Evolutionary conservation across 2,888 invertebrate genomes (phyloP), one percentile per base, ranked within the genome.

Genomic region (Pristionchus mayeri): DNA sequence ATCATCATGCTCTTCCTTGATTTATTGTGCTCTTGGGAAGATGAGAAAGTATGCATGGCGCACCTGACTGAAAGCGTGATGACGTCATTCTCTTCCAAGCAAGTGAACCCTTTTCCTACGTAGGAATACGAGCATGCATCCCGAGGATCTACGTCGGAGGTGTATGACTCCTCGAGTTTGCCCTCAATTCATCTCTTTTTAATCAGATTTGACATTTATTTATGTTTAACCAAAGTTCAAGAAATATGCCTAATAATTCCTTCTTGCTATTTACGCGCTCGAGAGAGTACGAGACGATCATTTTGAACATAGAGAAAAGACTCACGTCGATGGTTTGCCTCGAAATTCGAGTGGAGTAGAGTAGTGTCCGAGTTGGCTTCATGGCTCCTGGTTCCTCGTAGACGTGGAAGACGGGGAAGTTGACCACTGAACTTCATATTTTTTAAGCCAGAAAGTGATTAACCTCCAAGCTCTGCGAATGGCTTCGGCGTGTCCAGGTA

Each of bases 11-110:
- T 30, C 34, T 27, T 27, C 34, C 34, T 16, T 21, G 44, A 44
- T 44, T n/a, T n/a, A n/a, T n/a, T n/a, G 9, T 3, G 27, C 57
- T 11, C 24, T 60, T 27, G 27, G 24, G 27, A 37, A 67, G 21
- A 7, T 11, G 44, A 48, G 60, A 27, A 13, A 54, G n/a, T n/a
- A n/a, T n/a, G n/a, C 44, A 44, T 9, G 44, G 44, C 6, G 16
- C 11, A 82, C 81, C 81, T 82, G 18, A 48, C 81, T 27, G 63
- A 52, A 18, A 82, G 63, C 16, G 81, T 63, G 81, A 82, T 63
- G 21, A 34, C 44, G 18, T 82, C 81, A 27, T 82, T 63, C 7
- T 60, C 50, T 18, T 44, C 6, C 2, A 13, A 3, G n/a, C 81
- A 82, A 27, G 27, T 44, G 48, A 82, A 82, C 11, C 63, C 76